Conservation (phyloP, 2,797 vertebrate species). For the Ctenopoma multispine region DNA sequence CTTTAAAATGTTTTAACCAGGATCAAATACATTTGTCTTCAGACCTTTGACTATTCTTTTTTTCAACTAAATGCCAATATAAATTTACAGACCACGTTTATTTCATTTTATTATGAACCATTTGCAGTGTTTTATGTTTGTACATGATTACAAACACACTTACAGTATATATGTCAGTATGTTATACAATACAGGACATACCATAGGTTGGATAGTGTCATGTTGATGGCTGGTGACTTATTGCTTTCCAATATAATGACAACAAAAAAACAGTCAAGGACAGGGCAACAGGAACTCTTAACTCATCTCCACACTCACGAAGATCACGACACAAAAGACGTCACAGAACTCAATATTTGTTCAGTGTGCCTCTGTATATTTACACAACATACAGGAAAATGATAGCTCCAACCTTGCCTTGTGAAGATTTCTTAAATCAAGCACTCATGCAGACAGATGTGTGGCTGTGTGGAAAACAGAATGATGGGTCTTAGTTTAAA, state of each 20-base stretch:
- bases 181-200: constrained; percentile 1
- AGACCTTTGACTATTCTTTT: constrained; percentile 16
- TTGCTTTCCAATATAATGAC: constrained; percentile 25
- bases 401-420: background rate
- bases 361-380: background rate
- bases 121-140: background rate
- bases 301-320: constrained; percentile 26
- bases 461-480: constrained; percentile 41
- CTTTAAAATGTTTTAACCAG: constrained; percentile 65
- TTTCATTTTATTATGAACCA: too few relatives aligned
- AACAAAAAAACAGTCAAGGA: too few relatives aligned
- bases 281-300: constrained; percentile 27
- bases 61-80: constrained; percentile 4
- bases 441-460: constrained; percentile 9
- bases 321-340: background rate
- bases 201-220: constrained; percentile 47
- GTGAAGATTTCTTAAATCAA: constrained; percentile 2
- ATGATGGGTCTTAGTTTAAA: constrained; percentile 35
- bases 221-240: constrained; percentile 52
- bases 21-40: constrained; percentile 35
- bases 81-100: background rate
- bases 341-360: background rate
- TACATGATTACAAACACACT: background rate
- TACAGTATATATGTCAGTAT: constrained; percentile 6
- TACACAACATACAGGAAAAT: background rate